These are phyloP conservation scores for Montipora sp. DNA, from an alignment of 64 coral and sea anemone species.

Conservation along the genomic window DNA sequence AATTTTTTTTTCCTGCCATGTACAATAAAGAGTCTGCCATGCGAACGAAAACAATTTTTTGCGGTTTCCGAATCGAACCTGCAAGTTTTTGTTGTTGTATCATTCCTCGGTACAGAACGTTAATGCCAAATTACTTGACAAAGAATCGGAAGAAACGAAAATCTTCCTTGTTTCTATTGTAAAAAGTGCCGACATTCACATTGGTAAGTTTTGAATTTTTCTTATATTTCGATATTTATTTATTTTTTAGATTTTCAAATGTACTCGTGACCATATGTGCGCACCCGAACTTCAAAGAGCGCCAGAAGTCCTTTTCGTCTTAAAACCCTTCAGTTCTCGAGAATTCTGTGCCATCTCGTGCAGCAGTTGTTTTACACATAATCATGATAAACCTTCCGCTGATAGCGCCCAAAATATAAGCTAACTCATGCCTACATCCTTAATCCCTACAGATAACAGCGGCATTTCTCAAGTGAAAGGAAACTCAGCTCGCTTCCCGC, in stretches of 20 bases:
- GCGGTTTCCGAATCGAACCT: too few species aligned
- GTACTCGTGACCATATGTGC: too few species aligned
- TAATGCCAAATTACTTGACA: background rate
- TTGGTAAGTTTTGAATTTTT: background rate
- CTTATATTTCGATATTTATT: background rate
- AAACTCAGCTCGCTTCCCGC: background rate
- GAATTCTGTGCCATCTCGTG: constrained; percentile 15
- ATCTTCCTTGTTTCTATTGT: too few species aligned
- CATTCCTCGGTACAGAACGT: too few species aligned
- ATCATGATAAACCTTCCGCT: constrained; percentile 1
- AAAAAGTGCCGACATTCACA: background rate
- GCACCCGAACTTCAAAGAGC: background rate
- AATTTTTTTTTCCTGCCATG: too few species aligned
- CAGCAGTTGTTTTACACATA: background rate
- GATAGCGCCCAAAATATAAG: background rate
- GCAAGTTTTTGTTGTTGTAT: too few species aligned
- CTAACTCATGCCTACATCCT: constrained; percentile 23
- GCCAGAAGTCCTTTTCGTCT: background rate
- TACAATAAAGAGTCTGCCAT: too few species aligned
- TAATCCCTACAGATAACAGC: constrained; percentile 33
- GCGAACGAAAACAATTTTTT: too few species aligned
- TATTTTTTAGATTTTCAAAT: background rate
- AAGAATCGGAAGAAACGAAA: background rate
- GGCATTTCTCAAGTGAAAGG: background rate
- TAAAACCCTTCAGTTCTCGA: background rate